phyloP scores from a whole-genome alignment of 2,113 vertebrate species.

The Brevimyrus niger region DNA sequence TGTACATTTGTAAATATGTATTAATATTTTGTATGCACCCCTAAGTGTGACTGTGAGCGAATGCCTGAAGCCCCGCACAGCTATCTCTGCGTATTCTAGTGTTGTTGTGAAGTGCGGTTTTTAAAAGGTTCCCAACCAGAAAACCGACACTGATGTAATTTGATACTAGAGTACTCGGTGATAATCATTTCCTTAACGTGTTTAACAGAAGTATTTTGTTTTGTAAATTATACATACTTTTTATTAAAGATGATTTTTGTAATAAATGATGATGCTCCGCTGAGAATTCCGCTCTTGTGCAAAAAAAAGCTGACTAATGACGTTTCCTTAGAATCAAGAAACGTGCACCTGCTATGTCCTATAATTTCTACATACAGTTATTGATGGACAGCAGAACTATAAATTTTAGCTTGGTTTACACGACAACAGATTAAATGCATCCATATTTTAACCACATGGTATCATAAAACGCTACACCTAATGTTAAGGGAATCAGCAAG shows the following conservation, averaged over 20 bases:
- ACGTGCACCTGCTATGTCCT: not conserved
- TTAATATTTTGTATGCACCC: not conserved
- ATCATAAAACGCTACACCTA: not conserved
- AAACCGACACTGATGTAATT: slow-evolving; percentile 83
- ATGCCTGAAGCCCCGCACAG: slow-evolving; percentile 13
- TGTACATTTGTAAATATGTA: slow-evolving; percentile 27
- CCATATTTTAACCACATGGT: not conserved
- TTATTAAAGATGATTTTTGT: slow-evolving; percentile 60
- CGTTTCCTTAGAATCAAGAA: not conserved
- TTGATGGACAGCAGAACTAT: not conserved
- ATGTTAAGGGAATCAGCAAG: not conserved
- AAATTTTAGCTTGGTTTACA: not conserved
- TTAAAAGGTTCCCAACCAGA: slow-evolving; percentile 84
- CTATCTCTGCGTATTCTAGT: slow-evolving; percentile 55
- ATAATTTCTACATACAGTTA: not conserved
- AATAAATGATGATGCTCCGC: slow-evolving; percentile 50
- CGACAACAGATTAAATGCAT: not conserved
- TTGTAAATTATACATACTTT: slow-evolving; percentile 63
- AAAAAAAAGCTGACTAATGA: not conserved
- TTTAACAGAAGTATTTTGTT: slow-evolving; percentile 54
- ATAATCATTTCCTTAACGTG: slow-evolving; percentile 37
- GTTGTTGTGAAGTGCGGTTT: slow-evolving; percentile 89
- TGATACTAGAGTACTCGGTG: slow-evolving; percentile 59
- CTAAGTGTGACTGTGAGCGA: slow-evolving; percentile 20
- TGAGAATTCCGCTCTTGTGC: not conserved